Evolutionary conservation across 2,797 vertebrate species (phyloP).

Genomic region (Columba guinea): DNA sequence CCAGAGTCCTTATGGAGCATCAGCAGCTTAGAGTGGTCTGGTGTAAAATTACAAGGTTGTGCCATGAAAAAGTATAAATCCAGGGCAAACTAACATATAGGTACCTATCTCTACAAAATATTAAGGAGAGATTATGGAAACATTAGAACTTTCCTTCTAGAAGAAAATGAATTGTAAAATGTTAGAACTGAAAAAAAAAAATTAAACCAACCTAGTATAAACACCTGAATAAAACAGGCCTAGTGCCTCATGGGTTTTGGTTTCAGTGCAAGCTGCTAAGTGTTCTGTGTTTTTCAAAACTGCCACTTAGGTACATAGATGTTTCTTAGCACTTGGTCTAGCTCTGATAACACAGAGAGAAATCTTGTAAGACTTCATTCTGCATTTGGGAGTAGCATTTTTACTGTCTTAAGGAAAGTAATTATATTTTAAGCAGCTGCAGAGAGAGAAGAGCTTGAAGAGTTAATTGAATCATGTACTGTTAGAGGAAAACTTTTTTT

Average conservation of each 20-base stretch:
- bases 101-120: neutral
- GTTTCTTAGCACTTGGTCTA: neutral
- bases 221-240: neutral
- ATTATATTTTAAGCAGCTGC: neutral
- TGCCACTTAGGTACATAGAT: neutral
- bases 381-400: neutral
- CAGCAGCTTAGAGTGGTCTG: neutral
- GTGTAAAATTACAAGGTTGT: neutral
- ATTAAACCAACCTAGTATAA: neutral
- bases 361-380: neutral
- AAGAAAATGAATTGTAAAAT: neutral
- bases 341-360: neutral
- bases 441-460: neutral
- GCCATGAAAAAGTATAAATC: neutral
- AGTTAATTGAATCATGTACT: neutral
- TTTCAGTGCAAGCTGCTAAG: neutral
- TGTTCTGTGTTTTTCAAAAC: neutral
- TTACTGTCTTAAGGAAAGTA: neutral
- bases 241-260: neutral
- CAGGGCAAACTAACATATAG: fast-evolving
- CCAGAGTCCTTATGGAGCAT: neutral
- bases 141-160: neutral
- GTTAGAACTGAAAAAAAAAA: neutral
- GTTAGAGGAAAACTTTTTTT: neutral
- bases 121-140: neutral